phyloP scores from a whole-genome alignment of 2,888 invertebrate genomes.

The Bombyx huttoni region DNA sequence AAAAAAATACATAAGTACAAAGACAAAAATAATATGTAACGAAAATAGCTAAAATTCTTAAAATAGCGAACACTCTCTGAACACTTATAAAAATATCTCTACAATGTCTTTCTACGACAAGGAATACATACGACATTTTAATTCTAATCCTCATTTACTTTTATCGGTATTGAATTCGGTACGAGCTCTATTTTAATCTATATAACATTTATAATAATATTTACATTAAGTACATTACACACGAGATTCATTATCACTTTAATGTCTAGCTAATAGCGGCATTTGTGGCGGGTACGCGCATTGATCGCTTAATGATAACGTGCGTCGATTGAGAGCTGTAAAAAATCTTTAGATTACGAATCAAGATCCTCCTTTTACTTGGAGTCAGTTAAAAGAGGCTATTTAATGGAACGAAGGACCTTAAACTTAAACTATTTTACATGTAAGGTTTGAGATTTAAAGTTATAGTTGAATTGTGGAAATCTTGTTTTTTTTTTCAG shows the following conservation, averaged over 20 bases:
- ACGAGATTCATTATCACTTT: slow-evolving; percentile 53
- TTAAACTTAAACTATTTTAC: not conserved
- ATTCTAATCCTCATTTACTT: slow-evolving; percentile 27
- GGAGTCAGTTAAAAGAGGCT: no score
- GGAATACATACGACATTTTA: slow-evolving; percentile 24
- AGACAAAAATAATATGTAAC: slow-evolving; percentile 49
- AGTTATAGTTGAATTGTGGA: not conserved
- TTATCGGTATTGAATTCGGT: slow-evolving; percentile 66
- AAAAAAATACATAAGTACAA: slow-evolving; percentile 48
- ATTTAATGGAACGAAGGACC: no score
- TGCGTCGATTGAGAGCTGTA: slow-evolving; percentile 3
- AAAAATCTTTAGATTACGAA: not conserved
- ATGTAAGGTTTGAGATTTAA: not conserved
- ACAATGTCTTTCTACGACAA: slow-evolving; percentile 38
- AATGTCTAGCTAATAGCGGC: slow-evolving; percentile 43
- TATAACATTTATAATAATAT: slow-evolving; percentile 35
- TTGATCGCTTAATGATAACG: slow-evolving; percentile 3
- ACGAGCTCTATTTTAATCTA: slow-evolving; percentile 36
- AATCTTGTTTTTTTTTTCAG: not conserved
- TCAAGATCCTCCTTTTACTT: no score
- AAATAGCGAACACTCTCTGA: slow-evolving; percentile 61
- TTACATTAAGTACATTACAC: slow-evolving; percentile 45
- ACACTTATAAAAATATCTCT: slow-evolving; percentile 43
- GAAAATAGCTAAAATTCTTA: slow-evolving; percentile 35
- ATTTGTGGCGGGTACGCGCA: slow-evolving; percentile 27